A percentile compares a stretch with the other conserved stretches of the same genome.
Conservation (phyloP, 2,888 invertebrate genomes). For the Idaea biselata region DNA sequence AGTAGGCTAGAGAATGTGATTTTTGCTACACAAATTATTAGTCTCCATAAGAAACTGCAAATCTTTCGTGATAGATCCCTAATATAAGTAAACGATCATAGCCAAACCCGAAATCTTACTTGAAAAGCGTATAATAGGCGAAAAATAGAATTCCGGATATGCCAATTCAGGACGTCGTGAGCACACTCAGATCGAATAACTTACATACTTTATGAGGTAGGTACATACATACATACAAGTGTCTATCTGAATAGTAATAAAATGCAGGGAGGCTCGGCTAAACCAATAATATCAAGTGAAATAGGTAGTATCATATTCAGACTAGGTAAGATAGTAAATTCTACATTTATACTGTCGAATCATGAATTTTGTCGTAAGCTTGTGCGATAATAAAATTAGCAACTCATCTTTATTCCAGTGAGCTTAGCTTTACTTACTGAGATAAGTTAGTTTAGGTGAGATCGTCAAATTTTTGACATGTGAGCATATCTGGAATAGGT, state of each 20-base stretch:
- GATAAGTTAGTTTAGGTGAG: neutral
- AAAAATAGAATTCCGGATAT: conserved; percentile 16
- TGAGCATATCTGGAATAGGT: too few species aligned
- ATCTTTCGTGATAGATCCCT: conserved; percentile 1
- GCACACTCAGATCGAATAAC: conserved; percentile 31
- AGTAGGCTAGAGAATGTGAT: too few species aligned
- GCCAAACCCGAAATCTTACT: neutral
- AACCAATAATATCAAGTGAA: conserved; percentile 42
- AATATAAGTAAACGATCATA: neutral
- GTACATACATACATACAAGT: conserved; percentile 35
- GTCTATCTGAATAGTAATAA: conserved; percentile 48
- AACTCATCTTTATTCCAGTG: neutral
- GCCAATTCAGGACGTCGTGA: conserved; percentile 28
- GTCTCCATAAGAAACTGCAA: too few species aligned
- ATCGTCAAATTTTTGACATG: too few species aligned
- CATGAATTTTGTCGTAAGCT: conserved; percentile 3
- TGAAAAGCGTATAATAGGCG: neutral
- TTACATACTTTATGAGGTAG: conserved; percentile 42
- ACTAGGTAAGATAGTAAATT: conserved; percentile 33
- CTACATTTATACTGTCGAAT: conserved; percentile 28
- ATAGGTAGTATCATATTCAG: conserved; percentile 37
- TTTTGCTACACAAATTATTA: too few species aligned
- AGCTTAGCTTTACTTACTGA: neutral
- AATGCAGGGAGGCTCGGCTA: conserved; percentile 37
- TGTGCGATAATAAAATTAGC: neutral